A percentile compares a stretch with the other conserved stretches of the same genome.
Evolutionary conservation across 2,797 vertebrate species (phyloP).

Genomic region (Myripristis murdjan): DNA sequence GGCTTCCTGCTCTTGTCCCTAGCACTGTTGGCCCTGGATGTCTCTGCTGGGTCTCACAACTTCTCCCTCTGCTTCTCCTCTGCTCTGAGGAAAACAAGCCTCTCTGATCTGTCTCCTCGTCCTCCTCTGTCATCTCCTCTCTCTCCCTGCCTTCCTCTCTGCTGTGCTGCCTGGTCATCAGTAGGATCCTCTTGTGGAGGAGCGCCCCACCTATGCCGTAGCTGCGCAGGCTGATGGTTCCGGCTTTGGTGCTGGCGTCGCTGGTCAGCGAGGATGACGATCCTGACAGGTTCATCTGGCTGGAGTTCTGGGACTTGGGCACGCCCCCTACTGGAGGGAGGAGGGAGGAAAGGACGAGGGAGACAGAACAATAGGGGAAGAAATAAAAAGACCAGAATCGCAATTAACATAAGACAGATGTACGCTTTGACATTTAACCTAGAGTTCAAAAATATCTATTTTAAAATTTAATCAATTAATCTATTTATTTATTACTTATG

Average conservation of each 20-base stretch:
- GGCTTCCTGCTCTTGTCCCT: conserved; percentile 27
- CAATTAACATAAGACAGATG: neutral
- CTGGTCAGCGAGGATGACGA: conserved; percentile 92
- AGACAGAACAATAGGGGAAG: conserved; percentile 2
- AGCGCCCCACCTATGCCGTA: conserved; percentile 97
- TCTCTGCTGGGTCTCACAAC: conserved; percentile 13
- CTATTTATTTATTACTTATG: no score
- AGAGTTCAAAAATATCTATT: no score
- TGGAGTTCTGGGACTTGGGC: conserved; percentile 88
- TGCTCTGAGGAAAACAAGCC: conserved; percentile 36
- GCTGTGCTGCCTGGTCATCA: conserved; percentile 84
- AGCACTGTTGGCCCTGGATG: neutral
- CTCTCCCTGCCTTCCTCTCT: conserved; percentile 50
- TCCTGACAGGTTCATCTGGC: conserved; percentile 91
- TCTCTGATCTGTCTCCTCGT: conserved; percentile 44
- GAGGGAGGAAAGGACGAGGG: conserved; percentile 15
- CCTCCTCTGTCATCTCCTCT: neutral
- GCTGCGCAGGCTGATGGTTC: conserved; percentile 86
- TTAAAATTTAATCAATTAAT: no score
- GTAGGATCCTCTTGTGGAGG: conserved; percentile 90
- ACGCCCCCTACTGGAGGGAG: conserved; percentile 83
- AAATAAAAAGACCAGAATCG: neutral
- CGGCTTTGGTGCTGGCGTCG: conserved; percentile 90
- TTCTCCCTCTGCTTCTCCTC: conserved; percentile 49
- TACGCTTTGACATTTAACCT: neutral